phyloP scores from a whole-genome alignment of 2,888 invertebrate genomes.

The Melanophora roralis region DNA sequence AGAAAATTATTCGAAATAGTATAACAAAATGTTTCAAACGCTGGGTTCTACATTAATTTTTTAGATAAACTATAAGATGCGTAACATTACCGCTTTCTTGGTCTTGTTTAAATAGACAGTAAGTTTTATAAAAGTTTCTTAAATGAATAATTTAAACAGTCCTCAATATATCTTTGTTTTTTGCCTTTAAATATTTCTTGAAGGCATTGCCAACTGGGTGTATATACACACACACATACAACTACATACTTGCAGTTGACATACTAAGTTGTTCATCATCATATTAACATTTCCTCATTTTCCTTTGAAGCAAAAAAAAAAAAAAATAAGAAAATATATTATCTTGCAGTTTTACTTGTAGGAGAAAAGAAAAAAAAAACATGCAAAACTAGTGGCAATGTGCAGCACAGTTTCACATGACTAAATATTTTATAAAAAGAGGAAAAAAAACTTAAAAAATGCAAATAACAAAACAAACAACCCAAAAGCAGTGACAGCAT shows the following conservation, averaged over 20 bases:
- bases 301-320: constrained; percentile 41
- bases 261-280: not conserved
- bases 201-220: too few relatives aligned
- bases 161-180: too few relatives aligned
- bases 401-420: constrained; percentile 48
- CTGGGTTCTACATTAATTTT: too few relatives aligned
- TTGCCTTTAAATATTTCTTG: too few relatives aligned
- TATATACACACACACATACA: not conserved
- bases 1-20: too few relatives aligned
- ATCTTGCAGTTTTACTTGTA: constrained; percentile 2
- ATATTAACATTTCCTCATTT: constrained; percentile 55
- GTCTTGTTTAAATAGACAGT: not conserved
- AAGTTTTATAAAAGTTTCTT: too few relatives aligned
- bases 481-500: not conserved
- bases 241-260: not conserved
- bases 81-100: too few relatives aligned
- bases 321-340: not conserved
- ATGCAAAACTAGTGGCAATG: constrained; percentile 37
- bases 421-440: constrained; percentile 44
- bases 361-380: constrained; percentile 24
- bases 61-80: too few relatives aligned
- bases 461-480: not conserved
- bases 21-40: too few relatives aligned
- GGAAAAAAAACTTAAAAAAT: constrained; percentile 7
- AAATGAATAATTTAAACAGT: too few relatives aligned